Evolutionary conservation across 2,888 invertebrate species (phyloP), one percentile per base, ranked within the genome.

Genomic region (Glaucopsyche alexis): DNA sequence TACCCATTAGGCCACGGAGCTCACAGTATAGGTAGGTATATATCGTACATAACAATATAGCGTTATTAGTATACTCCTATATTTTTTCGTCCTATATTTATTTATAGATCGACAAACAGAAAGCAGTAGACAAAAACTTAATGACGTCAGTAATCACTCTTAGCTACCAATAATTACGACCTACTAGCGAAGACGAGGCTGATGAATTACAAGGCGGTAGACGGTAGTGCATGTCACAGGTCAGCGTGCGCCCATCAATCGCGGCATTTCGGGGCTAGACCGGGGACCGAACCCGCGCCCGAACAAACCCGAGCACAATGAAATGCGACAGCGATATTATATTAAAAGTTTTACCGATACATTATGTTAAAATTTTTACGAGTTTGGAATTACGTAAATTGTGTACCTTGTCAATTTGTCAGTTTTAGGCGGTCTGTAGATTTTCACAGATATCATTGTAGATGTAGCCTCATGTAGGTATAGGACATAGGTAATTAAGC

Each of bases 151-250:
- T 81, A 82, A 83, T 84, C 83, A 84, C 84, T 84, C 83, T 85
- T 80, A 80, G 84, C 87, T 88, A 88, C 87, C 86, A 87, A 89
- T 91, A 88, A 90, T 90, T 89, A 90, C 82, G 87, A 87, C 86
- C 86, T 84, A 88, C 87, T 88, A 85, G 88, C 87, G 87, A 87
- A 89, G 85, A 84, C 86, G 83, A 88, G 85, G 88, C 87, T 87
- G 85, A 84, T 86, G 83, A 88, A 87, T 89, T 85, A 87, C 87
- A 85, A 87, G 85, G 73, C 75, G 74, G 77, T 77, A n/a, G n/a
- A 84, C 91, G 87, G 93, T 92, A 92, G 92, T 92, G 87, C 87
- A 87, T 91, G 92, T 91, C 93, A 91, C 87, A 91, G 92, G 92
- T 91, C 90, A 86, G 89, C 88, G 88, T 85, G 87, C 87, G 83